Evolutionary conservation across 1,140 invertebrate species (phyloP).

Genomic region (Drosophila hydei): DNA sequence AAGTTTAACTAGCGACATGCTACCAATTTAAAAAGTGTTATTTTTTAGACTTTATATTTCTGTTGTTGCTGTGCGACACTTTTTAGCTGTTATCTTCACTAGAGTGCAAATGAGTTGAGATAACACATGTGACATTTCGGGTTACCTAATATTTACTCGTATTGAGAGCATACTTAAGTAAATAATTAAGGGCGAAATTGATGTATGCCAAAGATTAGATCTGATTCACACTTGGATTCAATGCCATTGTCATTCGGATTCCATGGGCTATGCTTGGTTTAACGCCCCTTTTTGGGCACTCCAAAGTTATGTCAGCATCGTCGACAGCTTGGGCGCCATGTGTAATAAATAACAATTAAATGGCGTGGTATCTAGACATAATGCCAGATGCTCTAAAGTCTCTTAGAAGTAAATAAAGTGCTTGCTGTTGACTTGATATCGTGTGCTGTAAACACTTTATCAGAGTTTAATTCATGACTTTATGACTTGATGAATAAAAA

Average conservation of each 20-base stretch:
- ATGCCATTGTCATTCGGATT: slow-evolving; percentile 33
- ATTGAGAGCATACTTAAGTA: slow-evolving; percentile 14
- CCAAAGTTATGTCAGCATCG: slow-evolving; percentile 42
- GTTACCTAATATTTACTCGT: slow-evolving; percentile 41
- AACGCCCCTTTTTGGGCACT: slow-evolving; percentile 7
- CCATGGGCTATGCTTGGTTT: slow-evolving; percentile 17
- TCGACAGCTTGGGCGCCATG: slow-evolving; percentile 37
- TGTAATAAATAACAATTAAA: slow-evolving; percentile 71
- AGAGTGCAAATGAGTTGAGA: slow-evolving; percentile 21
- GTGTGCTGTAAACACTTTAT: slow-evolving; percentile 52
- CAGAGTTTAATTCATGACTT: slow-evolving; percentile 50
- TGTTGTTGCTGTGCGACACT: slow-evolving; percentile 21
- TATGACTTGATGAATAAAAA: slow-evolving; percentile 8
- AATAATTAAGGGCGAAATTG: not conserved
- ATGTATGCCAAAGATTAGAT: slow-evolving; percentile 3
- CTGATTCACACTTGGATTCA: slow-evolving; percentile 6
- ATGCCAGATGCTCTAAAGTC: slow-evolving; percentile 48
- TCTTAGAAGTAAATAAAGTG: slow-evolving; percentile 20
- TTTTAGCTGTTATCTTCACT: slow-evolving; percentile 1
- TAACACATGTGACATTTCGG: slow-evolving; percentile 26
- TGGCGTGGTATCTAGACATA: slow-evolving; percentile 39
- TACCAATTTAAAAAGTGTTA: not conserved
- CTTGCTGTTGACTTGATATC: slow-evolving; percentile 16
- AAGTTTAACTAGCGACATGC: not conserved
- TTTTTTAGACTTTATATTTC: not conserved